Evolutionary conservation across 1,140 invertebrate species (phyloP).

Genomic region (Bombus vancouverensis): DNA sequence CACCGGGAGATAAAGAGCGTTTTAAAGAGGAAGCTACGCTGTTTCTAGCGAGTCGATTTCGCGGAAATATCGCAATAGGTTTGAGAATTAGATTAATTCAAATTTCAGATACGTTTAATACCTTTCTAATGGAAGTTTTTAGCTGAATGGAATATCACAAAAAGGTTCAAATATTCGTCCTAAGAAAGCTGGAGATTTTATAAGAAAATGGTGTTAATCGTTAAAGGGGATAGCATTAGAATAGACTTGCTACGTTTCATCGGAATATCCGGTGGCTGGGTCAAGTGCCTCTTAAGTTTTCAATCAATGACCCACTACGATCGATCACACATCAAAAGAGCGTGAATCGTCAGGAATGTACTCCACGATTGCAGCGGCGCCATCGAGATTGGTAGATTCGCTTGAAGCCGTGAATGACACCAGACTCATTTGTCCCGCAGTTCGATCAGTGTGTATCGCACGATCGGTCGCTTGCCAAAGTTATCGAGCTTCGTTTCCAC

Average conservation of each 20-base stretch:
- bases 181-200: too few species aligned
- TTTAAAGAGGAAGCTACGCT: not conserved
- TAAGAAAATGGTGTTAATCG: too few species aligned
- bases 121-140: too few species aligned
- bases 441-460: not conserved
- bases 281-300: not conserved
- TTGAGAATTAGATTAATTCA: not conserved
- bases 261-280: not conserved
- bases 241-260: too few species aligned
- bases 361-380: too few species aligned
- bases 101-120: not conserved
- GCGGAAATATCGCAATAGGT: not conserved
- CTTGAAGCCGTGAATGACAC: not conserved
- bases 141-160: too few species aligned
- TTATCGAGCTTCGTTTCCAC: slow-evolving; percentile 20
- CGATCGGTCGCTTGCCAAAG: not conserved
- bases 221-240: too few species aligned
- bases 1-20: not conserved
- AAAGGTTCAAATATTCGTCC: too few species aligned
- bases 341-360: not conserved
- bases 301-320: not conserved
- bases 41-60: not conserved
- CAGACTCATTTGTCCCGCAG: slow-evolving; percentile 1
- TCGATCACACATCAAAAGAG: not conserved
- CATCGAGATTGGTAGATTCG: not conserved